Conservation (phyloP, 2,797 vertebrate genomes). For the Argya squamiceps region DNA sequence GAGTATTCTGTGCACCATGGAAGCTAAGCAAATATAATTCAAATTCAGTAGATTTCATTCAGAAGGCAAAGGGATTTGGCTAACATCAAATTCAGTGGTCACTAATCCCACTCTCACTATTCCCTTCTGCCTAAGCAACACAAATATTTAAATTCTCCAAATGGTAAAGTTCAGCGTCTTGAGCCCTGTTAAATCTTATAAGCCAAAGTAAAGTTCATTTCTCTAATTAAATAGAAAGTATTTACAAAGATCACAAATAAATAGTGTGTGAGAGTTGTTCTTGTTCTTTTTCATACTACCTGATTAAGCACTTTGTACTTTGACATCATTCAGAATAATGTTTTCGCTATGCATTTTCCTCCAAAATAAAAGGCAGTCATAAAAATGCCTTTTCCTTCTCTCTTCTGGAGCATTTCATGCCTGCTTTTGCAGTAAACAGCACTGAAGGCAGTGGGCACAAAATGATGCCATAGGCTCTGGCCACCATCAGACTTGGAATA, state of each 20-base stretch:
- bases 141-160: constrained; percentile 46
- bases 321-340: not conserved
- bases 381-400: not conserved
- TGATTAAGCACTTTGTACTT: constrained; percentile 14
- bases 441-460: not conserved
- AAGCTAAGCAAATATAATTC: constrained; percentile 7
- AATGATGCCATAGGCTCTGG: not conserved
- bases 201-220: constrained; percentile 48
- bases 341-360: not conserved
- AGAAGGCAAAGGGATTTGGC: not conserved
- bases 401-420: not conserved
- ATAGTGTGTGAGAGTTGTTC: not conserved
- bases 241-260: constrained; percentile 36
- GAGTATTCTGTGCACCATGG: not conserved
- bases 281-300: not conserved
- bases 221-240: constrained; percentile 29
- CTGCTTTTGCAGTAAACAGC: not conserved
- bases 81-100: constrained; percentile 6
- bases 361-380: not conserved
- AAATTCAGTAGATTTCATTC: constrained; percentile 5
- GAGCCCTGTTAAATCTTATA: constrained; percentile 10
- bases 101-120: not conserved
- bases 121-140: not conserved
- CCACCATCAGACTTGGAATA: not conserved
- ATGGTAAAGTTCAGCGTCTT: constrained; percentile 34